Evolutionary conservation across 2,888 invertebrate genomes (phyloP).

Genomic region (Lampropteryx suffumata): DNA sequence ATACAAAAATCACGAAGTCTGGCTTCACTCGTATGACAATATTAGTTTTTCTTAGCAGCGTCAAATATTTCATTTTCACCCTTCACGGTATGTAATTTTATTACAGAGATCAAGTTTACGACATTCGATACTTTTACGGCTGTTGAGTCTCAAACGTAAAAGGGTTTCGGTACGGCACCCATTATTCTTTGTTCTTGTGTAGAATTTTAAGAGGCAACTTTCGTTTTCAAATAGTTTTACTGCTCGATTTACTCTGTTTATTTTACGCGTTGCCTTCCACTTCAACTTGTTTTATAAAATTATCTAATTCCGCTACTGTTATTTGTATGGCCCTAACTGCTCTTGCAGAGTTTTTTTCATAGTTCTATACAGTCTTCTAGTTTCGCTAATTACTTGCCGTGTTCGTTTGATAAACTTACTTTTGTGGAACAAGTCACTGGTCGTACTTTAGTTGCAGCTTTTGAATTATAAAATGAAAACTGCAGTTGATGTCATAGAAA

Average conservation of each 20-base stretch:
- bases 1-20: conserved; percentile 38
- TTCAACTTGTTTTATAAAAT: no score
- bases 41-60: conserved; percentile 44
- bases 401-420: no score
- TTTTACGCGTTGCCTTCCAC: neutral
- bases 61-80: conserved; percentile 69
- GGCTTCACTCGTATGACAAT: conserved; percentile 16
- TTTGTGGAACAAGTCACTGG: no score
- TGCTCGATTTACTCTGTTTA: neutral
- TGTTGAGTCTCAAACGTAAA: conserved; percentile 68
- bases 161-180: conserved; percentile 61
- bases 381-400: no score
- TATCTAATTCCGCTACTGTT: no score
- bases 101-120: conserved; percentile 72
- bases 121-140: conserved; percentile 73
- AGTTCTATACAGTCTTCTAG: no score
- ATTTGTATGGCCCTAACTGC: no score
- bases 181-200: conserved; percentile 52
- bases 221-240: conserved; percentile 1
- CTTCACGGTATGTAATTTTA: conserved; percentile 69
- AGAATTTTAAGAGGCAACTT: conserved; percentile 51
- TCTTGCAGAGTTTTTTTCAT: no score
- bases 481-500: no score
- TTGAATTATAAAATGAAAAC: no score
- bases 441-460: no score